Conservation (phyloP, 2,888 invertebrate genomes). For the Argyresthia goedartella region DNA sequence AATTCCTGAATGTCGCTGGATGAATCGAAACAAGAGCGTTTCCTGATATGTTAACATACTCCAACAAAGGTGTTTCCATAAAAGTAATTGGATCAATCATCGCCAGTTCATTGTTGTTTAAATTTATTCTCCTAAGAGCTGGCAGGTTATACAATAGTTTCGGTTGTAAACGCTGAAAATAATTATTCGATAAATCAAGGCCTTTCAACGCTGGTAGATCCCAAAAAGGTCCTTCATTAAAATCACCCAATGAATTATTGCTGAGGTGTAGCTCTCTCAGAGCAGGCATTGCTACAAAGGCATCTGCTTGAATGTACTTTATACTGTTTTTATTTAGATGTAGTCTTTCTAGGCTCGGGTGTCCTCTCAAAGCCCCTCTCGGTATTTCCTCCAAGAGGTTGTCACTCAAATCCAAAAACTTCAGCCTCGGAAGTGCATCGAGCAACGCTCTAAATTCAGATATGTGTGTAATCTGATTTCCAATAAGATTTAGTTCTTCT, state of each 20-base stretch:
- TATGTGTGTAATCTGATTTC: conserved; percentile 82
- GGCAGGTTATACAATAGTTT: conserved; percentile 81
- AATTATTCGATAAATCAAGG: conserved; percentile 83
- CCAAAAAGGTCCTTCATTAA: conserved; percentile 83
- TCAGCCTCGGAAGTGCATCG: conserved; percentile 82
- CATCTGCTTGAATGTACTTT: conserved; percentile 80
- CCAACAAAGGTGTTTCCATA: conserved; percentile 77
- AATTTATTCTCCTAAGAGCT: conserved; percentile 80
- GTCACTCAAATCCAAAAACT: conserved; percentile 82
- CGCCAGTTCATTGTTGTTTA: conserved; percentile 80
- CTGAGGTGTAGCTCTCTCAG: conserved; percentile 83
- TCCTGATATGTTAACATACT: conserved; percentile 83
- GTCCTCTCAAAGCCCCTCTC: conserved; percentile 83
- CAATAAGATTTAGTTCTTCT: conserved; percentile 82
- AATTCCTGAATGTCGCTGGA: conserved; percentile 81
- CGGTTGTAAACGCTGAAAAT: conserved; percentile 78
- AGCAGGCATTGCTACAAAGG: conserved; percentile 87
- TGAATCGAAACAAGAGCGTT: conserved; percentile 80
- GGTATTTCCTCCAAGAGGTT: conserved; percentile 84
- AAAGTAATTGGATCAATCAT: conserved; percentile 82
- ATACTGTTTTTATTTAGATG: conserved; percentile 86
- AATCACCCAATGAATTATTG: conserved; percentile 85
- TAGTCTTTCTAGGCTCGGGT: conserved; percentile 83
- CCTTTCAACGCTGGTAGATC: conserved; percentile 88
- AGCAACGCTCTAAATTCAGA: conserved; percentile 80